A percentile compares a stretch with the other conserved stretches of the same genome.
phyloP scores from a whole-genome alignment of 1,140 invertebrate species.

The Papilio polyxenes region DNA sequence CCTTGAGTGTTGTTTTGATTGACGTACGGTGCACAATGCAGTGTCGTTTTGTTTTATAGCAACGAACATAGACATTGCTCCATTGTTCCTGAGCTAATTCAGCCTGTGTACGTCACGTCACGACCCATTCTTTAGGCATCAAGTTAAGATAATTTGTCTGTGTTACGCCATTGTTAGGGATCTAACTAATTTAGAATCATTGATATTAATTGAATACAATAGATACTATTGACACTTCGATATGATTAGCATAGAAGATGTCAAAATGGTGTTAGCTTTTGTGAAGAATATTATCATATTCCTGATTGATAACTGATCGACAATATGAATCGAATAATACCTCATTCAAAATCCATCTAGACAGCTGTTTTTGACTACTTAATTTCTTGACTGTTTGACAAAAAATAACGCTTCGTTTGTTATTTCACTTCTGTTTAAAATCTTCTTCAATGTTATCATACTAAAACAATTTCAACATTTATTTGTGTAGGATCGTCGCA shows the following conservation, averaged over 20 bases:
- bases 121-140: neutral
- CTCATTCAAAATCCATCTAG: no score
- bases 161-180: neutral
- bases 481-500: neutral
- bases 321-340: no score
- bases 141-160: neutral
- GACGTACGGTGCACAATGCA: constrained; percentile 41
- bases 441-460: neutral
- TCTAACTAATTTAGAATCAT: neutral
- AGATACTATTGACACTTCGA: neutral
- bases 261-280: neutral
- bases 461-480: neutral
- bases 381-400: no score
- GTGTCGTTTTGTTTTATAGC: constrained; percentile 46
- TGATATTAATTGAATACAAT: constrained; percentile 1
- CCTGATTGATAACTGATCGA: no score
- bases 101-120: neutral
- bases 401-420: no score
- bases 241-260: neutral
- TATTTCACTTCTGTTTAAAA: no score
- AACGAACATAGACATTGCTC: constrained; percentile 36
- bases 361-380: no score
- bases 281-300: neutral
- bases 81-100: constrained; percentile 37
- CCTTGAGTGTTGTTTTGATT: constrained; percentile 41